Evolutionary conservation across 2,888 invertebrate genomes (phyloP).

Genomic region (Steinernema carpocapsae): DNA sequence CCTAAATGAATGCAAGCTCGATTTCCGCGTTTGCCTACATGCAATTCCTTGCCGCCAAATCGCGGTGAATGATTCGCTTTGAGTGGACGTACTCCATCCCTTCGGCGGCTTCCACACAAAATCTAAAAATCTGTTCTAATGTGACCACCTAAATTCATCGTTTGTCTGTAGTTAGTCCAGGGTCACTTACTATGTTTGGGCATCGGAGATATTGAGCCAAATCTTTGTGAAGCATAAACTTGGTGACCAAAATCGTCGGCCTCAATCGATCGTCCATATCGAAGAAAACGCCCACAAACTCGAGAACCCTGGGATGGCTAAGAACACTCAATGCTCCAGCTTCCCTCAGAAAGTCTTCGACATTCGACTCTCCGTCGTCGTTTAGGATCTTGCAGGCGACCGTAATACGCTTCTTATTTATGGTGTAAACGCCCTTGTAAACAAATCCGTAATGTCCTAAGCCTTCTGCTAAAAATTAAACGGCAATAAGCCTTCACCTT

Average conservation of each 20-base stretch:
- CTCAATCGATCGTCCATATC: neutral
- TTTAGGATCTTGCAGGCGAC: constrained; percentile 1
- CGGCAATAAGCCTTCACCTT: too few species aligned
- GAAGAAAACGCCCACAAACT: constrained; percentile 7
- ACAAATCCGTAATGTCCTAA: constrained; percentile 1
- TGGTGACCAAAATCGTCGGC: constrained; percentile 10
- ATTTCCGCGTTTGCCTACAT: neutral
- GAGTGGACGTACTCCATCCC: constrained; percentile 35
- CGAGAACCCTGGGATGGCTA: neutral
- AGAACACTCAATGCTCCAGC: neutral
- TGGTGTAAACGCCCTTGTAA: neutral
- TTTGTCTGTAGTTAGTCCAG: too few species aligned
- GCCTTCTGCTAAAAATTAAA: too few species aligned
- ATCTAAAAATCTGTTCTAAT: neutral
- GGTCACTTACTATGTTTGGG: neutral
- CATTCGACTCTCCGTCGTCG: neutral
- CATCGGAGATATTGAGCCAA: neutral
- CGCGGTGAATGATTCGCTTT: constrained; percentile 21
- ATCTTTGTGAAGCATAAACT: neutral
- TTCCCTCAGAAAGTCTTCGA: neutral
- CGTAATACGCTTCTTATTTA: neutral
- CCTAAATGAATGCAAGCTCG: too few species aligned
- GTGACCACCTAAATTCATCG: neutral
- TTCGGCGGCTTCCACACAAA: neutral
- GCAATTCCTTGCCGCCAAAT: constrained; percentile 11